Evolutionary conservation across 2,888 invertebrate genomes (phyloP).

Genomic region (Agonum fuliginosum): DNA sequence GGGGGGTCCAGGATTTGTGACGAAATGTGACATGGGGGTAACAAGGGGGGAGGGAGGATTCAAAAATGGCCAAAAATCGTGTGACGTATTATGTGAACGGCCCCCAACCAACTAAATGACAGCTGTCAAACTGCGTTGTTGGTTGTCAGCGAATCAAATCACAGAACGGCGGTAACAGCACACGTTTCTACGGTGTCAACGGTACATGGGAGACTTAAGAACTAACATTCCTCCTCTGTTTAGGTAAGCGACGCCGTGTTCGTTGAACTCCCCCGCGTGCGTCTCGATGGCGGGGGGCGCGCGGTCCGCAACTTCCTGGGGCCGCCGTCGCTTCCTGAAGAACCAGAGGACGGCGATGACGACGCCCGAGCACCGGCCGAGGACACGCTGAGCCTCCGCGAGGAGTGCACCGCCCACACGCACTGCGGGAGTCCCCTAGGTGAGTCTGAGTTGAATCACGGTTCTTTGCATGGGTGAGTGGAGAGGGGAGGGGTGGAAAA

Average conservation of each 20-base stretch:
- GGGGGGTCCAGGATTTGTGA: too few relatives aligned
- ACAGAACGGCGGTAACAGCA: too few relatives aligned
- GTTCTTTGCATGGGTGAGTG: not conserved
- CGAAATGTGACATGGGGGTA: too few relatives aligned
- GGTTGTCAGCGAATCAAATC: too few relatives aligned
- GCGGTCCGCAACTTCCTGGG: conserved; percentile 78
- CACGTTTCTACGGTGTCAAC: too few relatives aligned
- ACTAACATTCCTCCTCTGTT: conserved; percentile 55
- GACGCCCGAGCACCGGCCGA: conserved; percentile 72
- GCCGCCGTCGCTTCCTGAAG: conserved; percentile 81
- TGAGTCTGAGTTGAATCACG: too few relatives aligned
- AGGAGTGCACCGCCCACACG: conserved; percentile 73
- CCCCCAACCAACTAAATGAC: too few relatives aligned
- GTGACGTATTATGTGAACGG: too few relatives aligned
- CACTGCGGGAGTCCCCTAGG: conserved; percentile 74
- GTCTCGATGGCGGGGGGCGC: conserved; percentile 81
- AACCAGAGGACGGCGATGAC: conserved; percentile 78
- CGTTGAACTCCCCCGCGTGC: conserved; percentile 79
- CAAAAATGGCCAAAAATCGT: too few relatives aligned
- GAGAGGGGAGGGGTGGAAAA: not conserved
- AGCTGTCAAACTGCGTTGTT: too few relatives aligned
- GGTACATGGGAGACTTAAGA: too few relatives aligned
- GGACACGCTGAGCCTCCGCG: conserved; percentile 80
- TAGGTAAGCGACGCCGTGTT: conserved; percentile 77
- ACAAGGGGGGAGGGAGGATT: too few relatives aligned